These are phyloP conservation scores for Plagodis dolabraria DNA, from an alignment of 2,888 invertebrate species.

Conservation along the genomic window DNA sequence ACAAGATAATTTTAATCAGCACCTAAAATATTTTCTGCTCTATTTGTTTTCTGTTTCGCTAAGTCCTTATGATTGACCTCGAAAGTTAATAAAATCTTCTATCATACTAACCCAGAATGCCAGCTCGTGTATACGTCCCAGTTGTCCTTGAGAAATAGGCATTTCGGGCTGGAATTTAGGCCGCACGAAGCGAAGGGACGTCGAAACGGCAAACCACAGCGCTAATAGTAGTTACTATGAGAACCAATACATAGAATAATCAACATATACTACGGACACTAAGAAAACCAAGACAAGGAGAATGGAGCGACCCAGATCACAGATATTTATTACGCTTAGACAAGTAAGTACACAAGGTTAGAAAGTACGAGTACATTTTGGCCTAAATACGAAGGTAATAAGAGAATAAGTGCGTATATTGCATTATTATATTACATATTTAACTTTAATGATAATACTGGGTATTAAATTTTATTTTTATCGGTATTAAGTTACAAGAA, in stretches of 20 bases:
- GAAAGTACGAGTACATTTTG: conserved; percentile 41
- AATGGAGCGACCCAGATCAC: conserved; percentile 50
- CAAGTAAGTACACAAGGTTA: conserved; percentile 42
- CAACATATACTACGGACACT: conserved; percentile 13
- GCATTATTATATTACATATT: conserved; percentile 20
- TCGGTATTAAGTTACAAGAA: no score
- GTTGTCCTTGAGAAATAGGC: conserved; percentile 60
- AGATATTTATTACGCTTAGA: conserved; percentile 41
- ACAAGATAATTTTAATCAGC: no score
- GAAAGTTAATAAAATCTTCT: conserved; percentile 29
- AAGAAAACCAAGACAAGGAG: conserved; percentile 34
- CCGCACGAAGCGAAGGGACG: conserved; percentile 58
- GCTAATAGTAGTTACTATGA: conserved; percentile 11
- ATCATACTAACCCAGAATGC: conserved; percentile 21
- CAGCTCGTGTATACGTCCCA: conserved; percentile 36
- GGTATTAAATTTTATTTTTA: no score
- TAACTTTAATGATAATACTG: neutral
- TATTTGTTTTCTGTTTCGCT: conserved; percentile 10
- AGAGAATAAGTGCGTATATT: conserved; percentile 31
- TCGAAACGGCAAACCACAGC: conserved; percentile 34
- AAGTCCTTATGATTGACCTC: conserved; percentile 13
- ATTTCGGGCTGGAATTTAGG: conserved; percentile 66
- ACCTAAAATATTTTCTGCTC: neutral
- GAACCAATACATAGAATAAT: conserved; percentile 10
- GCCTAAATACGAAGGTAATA: conserved; percentile 41